A percentile compares a stretch with the other conserved stretches of the same genome.
These are phyloP conservation scores for Hylyphantes graminicola DNA, from an alignment of 1,140 invertebrate species.

Conservation along the genomic window DNA sequence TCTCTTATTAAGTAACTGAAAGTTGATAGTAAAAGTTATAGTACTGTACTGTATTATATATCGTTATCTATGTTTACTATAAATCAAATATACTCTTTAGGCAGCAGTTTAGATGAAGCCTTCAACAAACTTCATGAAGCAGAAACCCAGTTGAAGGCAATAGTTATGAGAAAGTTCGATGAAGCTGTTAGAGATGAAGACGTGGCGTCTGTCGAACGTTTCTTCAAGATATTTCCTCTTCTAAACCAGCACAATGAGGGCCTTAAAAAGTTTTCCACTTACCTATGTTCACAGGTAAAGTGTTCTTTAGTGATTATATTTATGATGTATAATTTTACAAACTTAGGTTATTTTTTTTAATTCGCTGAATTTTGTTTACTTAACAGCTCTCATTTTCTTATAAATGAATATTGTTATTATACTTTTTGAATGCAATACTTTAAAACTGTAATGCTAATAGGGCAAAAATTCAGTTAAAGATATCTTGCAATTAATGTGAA, in stretches of 20 bases:
- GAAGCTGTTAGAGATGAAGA: constrained; percentile 91
- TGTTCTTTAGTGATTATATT: background rate
- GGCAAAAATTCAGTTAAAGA: no score
- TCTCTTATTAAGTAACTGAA: no score
- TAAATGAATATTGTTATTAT: background rate
- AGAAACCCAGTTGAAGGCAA: constrained; percentile 78
- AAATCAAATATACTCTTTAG: constrained; percentile 68
- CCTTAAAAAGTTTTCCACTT: constrained; percentile 89
- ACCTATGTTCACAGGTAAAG: constrained; percentile 76
- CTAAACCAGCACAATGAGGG: constrained; percentile 93
- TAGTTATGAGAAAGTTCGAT: constrained; percentile 87
- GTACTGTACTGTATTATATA: no score
- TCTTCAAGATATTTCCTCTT: constrained; percentile 98
- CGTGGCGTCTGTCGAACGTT: constrained; percentile 89
- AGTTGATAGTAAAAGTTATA: no score
- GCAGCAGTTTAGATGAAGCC: constrained; percentile 79
- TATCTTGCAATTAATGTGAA: no score
- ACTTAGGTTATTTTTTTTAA: background rate
- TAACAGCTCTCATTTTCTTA: background rate
- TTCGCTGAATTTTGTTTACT: background rate
- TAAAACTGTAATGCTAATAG: background rate
- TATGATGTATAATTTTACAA: background rate
- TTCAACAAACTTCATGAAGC: constrained; percentile 88
- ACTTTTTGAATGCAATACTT: background rate
- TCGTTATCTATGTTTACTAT: no score